These are phyloP conservation scores for Lampropteryx suffumata DNA, from an alignment of 2,888 invertebrate species.

Conservation along the genomic window DNA sequence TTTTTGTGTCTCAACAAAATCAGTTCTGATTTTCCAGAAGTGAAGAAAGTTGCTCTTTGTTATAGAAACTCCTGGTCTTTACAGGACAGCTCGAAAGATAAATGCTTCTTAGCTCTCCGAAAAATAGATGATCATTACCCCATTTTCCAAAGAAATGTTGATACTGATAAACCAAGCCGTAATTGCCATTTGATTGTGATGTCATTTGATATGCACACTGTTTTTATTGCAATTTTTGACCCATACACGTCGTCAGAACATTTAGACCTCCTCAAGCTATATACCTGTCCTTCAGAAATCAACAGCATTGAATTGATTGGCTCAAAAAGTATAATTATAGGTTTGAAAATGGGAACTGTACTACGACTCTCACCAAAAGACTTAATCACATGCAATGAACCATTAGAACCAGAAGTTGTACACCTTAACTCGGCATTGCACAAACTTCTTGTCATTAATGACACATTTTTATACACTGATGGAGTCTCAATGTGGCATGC, in stretches of 20 bases:
- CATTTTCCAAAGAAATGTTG: constrained; percentile 35
- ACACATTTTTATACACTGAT: constrained; percentile 61
- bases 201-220: constrained; percentile 49
- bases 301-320: constrained; percentile 48
- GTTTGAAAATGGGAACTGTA: constrained; percentile 59
- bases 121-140: constrained; percentile 32
- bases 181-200: constrained; percentile 43
- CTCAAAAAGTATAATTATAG: constrained; percentile 36
- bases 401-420: constrained; percentile 40
- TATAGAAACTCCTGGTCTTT: constrained; percentile 33
- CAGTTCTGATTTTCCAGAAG: constrained; percentile 46
- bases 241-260: constrained; percentile 38
- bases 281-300: constrained; percentile 60
- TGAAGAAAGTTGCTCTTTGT: constrained; percentile 39
- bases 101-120: constrained; percentile 39
- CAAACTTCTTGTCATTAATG: constrained; percentile 46
- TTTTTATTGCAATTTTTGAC: constrained; percentile 52
- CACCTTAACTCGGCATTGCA: constrained; percentile 62
- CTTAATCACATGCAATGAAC: too few species aligned
- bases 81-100: constrained; percentile 29
- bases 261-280: constrained; percentile 46
- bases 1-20: constrained; percentile 51
- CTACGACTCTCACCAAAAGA: constrained; percentile 48
- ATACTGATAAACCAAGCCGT: constrained; percentile 24
- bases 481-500: constrained; percentile 63